Base-by-base conservation (phyloP, 2,113 vertebrate genomes). In the Scophthalmus maximus region DNA sequence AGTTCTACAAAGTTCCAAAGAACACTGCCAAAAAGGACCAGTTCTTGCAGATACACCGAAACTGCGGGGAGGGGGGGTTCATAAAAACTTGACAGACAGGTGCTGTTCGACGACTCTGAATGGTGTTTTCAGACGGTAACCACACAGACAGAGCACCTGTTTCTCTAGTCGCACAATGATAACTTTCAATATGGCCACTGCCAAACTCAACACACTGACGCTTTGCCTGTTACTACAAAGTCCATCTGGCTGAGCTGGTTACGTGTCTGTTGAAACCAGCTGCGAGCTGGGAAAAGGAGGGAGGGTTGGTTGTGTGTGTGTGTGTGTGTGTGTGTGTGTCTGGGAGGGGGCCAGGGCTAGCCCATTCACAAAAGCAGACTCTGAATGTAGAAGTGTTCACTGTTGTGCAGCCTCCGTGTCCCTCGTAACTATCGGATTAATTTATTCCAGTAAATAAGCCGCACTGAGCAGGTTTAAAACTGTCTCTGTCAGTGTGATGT, bases 261-360 rank as follows among this genome's bases (percentile, higher is more conserved):
- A 42, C 5, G 49, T 26, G 86, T 83, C 87, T 83, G 86, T 83
- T 88, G 79, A 71, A 84, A 82, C 73, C 89, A 91, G 89, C 90
- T 91, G 90, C 83, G 81, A 83, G 80, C 83, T 81, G 71, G 62
- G 83, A 58, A 72, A 73, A 76, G 73, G 80, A 79, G 71, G 82
- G 63, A n/a, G 66, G 3, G 17, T 25, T 55, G 14, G 38, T 40
- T 55, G 55, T 49, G 18, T 63, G 63, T 22, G 38, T 68, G 64
- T 64, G 56, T 71, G 67, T 71, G 23, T 81, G 26, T 60, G 25
- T 69, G 69, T 47, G 57, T 66, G 53, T 55, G 60, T 70, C 49
- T 6, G 30, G 58, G 23, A 12, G 73, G 14, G 52, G 29, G 44
- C 9, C 23, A 57, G 29, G 63, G 29, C 2, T 1, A 70, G 55